Evolutionary conservation across 37 sponge, comb jelly and placozoan genomes (phyloP), one percentile per base, ranked within the genome.

Genomic region (Cliona cf. orientalis): DNA sequence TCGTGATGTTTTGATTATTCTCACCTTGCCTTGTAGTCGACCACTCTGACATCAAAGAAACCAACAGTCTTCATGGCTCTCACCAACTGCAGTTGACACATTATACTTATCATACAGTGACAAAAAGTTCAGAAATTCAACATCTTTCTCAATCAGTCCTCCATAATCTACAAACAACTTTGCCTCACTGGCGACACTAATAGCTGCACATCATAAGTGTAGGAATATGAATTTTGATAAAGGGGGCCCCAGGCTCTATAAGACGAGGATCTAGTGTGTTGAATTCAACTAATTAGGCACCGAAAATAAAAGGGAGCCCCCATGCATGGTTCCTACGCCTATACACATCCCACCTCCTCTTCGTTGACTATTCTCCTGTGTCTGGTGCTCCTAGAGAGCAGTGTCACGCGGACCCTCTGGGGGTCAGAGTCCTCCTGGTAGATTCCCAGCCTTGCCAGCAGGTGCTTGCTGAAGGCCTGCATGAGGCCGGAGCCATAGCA

Each of bases 401-500:
- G 80, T 3, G 94, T 93, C n/a, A 96, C 80, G n/a, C 91, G 74
- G 39, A 93, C 79, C 64, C 46, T 75, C 19, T 75, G 41, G 22
- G 83, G 69, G 75, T 66, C 43, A 2, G 76, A 45, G n/a, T 53
- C 53, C 17, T 85, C 74, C 56, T 79, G 88, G 26, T 21, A 1
- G 49, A 95, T 83, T 19, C 69, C 80, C 36, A 96, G 82, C 45
- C 91, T 46, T 5, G 49, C 17, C 42, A 93, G 45, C 29, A 89
- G 26, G 73, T 90, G 91, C 57, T 90, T 77, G 32, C 69, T 72
- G 82, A 93, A 96, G 34, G 97, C 91, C 70, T 80, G 84, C 90
- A 96, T 92, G 70, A 96, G 81, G 1, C 91, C 97, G 9, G 89
- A 87, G 2, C 86, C 86, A 17, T 62, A 31, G 63, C 97, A 96